Percentiles rank a stretch among this genome's conserved stretches.
Evolutionary conservation across 2,888 invertebrate genomes (phyloP).

Genomic region (Melanostoma mellinum): DNA sequence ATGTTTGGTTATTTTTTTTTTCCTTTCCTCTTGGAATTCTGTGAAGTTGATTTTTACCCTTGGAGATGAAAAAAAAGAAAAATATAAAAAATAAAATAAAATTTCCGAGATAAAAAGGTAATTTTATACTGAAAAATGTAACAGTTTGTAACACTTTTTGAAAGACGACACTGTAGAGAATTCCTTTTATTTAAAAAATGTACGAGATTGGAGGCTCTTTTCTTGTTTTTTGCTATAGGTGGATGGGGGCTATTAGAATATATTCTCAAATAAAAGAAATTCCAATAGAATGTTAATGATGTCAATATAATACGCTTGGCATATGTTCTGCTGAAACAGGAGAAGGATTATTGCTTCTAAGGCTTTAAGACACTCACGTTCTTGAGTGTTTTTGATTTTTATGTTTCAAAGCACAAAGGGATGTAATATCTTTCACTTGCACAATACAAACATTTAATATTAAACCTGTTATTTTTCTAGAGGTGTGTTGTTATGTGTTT

Average conservation of each 20-base stretch:
- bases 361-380: not conserved
- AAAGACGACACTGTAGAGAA: conserved; percentile 54
- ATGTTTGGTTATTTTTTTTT: conserved; percentile 42
- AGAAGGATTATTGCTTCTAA: conserved; percentile 15
- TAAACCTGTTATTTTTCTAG: too few relatives aligned
- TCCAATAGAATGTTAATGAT: conserved; percentile 63
- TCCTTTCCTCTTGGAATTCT: conserved; percentile 14
- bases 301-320: conserved; percentile 56
- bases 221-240: conserved; percentile 6
- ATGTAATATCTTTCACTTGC: too few relatives aligned
- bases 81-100: not conserved
- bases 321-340: conserved; percentile 4
- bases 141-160: conserved; percentile 67
- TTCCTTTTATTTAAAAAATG: conserved; percentile 48
- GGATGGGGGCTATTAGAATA: conserved; percentile 39
- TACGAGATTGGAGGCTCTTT: conserved; percentile 18
- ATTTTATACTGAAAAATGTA: conserved; percentile 40
- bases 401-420: too few relatives aligned
- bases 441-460: too few relatives aligned
- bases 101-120: conserved; percentile 62
- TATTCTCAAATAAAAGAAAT: conserved; percentile 41
- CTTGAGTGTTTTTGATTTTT: not conserved
- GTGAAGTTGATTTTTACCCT: conserved; percentile 29
- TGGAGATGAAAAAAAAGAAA: not conserved
- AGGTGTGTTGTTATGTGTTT: too few relatives aligned